Evolutionary conservation across 2,797 vertebrate genomes (phyloP).

Genomic region (Chanos chanos): DNA sequence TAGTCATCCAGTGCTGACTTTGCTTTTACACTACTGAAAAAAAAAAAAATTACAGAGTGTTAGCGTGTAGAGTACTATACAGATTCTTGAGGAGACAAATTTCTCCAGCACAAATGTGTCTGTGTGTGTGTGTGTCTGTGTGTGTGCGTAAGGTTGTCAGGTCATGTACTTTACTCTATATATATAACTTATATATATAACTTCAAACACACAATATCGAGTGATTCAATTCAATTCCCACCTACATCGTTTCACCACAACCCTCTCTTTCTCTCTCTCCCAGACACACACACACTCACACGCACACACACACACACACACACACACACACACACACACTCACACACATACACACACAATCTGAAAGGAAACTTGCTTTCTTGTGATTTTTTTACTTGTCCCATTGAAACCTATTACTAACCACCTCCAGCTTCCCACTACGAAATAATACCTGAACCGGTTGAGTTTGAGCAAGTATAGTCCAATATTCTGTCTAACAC

Average conservation of each 20-base stretch:
- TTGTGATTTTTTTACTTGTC: constrained; percentile 26
- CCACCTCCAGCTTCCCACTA: constrained; percentile 21
- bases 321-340: neutral
- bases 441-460: constrained; percentile 23
- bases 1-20: no score
- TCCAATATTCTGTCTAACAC: no score
- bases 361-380: constrained; percentile 5
- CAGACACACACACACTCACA: neutral
- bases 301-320: neutral
- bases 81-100: no score
- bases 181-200: constrained; percentile 4
- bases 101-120: no score
- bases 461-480: no score
- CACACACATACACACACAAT: neutral
- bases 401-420: constrained; percentile 44
- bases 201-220: no score
- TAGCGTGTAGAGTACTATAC: no score
- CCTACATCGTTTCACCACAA: no score
- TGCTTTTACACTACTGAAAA: no score
- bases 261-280: no score
- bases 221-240: no score
- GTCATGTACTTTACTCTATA: neutral
- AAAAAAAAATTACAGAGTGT: no score
- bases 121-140: neutral
- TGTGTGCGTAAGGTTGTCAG: neutral